These are phyloP conservation scores for Cephonodes hylas DNA, from an alignment of 2,888 invertebrate species.

Conservation along the genomic window DNA sequence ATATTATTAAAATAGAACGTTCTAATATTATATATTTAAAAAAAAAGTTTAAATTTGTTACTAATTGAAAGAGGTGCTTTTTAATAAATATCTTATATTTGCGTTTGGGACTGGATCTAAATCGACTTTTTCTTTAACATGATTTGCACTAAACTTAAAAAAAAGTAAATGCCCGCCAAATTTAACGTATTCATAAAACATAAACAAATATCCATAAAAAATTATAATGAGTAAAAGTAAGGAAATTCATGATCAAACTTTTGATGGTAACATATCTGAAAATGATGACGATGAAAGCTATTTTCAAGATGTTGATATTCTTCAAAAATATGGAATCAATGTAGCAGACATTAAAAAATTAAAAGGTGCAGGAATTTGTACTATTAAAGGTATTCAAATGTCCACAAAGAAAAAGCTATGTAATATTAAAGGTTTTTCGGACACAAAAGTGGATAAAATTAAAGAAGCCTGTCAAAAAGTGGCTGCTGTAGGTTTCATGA, in stretches of 20 bases:
- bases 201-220: background rate
- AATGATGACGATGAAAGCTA: conserved; percentile 84
- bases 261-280: conserved; percentile 71
- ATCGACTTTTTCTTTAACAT: too few relatives aligned
- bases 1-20: too few relatives aligned
- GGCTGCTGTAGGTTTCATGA: conserved; percentile 84
- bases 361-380: conserved; percentile 88
- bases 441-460: conserved; percentile 89
- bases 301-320: conserved; percentile 88
- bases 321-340: conserved; percentile 83
- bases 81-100: too few relatives aligned
- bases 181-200: background rate
- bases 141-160: conserved; percentile 17
- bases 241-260: conserved; percentile 63
- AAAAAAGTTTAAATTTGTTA: too few relatives aligned
- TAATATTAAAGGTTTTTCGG: conserved; percentile 88
- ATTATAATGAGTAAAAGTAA: background rate
- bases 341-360: conserved; percentile 89
- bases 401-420: conserved; percentile 86
- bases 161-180: conserved; percentile 26
- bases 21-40: too few relatives aligned
- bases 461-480: conserved; percentile 88
- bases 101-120: too few relatives aligned
- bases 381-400: conserved; percentile 91
- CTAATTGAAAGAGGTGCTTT: too few relatives aligned